Evolutionary conservation across 2,888 invertebrate genomes (phyloP).

Genomic region (Pseudococcus viburni): DNA sequence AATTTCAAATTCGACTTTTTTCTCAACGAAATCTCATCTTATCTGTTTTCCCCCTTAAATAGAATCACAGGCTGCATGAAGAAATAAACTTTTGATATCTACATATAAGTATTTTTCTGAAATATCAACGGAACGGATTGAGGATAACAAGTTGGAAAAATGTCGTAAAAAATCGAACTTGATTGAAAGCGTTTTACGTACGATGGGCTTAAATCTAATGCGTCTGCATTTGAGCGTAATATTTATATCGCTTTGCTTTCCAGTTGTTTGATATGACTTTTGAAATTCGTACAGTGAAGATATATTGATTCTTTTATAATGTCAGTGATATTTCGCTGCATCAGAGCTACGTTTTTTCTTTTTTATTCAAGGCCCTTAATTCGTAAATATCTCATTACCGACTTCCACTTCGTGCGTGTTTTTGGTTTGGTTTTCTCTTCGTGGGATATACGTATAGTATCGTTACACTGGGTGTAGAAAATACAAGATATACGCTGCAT

Average conservation of each 20-base stretch:
- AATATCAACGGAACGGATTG: background rate
- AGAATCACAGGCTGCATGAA: no score
- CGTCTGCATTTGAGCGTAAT: slow-evolving; percentile 11
- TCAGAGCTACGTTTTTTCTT: background rate
- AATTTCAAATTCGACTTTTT: no score
- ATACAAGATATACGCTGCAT: background rate
- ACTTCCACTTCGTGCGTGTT: no score
- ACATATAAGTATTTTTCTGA: background rate
- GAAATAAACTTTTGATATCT: no score
- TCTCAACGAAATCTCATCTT: no score
- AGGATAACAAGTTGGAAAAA: background rate
- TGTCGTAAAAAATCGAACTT: background rate
- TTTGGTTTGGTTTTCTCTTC: background rate
- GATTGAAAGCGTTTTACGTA: background rate
- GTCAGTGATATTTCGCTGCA: background rate
- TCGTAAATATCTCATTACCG: background rate
- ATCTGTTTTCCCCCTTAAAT: no score
- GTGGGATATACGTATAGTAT: background rate
- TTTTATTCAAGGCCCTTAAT: background rate
- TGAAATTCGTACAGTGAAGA: background rate
- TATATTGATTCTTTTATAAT: background rate
- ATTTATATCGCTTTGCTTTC: slow-evolving; percentile 1
- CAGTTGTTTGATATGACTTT: background rate
- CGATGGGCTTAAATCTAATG: background rate
- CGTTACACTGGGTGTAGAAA: background rate